Evolutionary conservation across 2,888 invertebrate species (phyloP).

Genomic region (Sussaba pulchella): DNA sequence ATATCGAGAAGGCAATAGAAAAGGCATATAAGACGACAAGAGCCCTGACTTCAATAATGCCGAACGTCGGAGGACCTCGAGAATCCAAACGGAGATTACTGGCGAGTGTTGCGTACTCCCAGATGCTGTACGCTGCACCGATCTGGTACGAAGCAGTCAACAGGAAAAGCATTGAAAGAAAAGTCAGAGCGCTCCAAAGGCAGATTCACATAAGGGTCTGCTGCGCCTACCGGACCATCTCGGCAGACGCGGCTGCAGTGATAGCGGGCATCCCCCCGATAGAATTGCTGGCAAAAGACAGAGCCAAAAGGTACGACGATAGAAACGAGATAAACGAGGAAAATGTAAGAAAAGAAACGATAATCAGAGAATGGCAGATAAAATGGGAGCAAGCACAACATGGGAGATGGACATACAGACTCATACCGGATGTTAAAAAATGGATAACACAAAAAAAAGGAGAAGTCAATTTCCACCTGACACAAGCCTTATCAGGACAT

Average conservation of each 20-base stretch:
- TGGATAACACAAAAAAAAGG: background rate
- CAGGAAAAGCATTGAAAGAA: background rate
- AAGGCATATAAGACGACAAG: background rate
- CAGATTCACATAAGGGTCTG: background rate
- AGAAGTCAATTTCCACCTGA: background rate
- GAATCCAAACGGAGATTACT: background rate
- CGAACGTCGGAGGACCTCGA: background rate
- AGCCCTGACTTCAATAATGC: background rate
- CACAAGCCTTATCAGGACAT: background rate
- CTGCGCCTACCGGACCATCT: background rate
- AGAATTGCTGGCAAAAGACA: background rate
- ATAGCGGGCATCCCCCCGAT: background rate
- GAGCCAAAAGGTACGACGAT: background rate
- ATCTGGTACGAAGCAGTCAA: background rate
- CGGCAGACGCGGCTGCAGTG: background rate
- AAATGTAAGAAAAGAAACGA: background rate
- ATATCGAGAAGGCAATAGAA: background rate
- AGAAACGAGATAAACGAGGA: background rate
- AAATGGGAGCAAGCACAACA: background rate
- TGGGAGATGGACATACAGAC: background rate
- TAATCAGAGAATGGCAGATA: background rate
- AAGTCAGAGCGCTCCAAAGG: background rate
- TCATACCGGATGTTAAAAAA: background rate
- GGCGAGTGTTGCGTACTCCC: background rate
- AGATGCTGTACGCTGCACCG: background rate